Percentiles rank a stretch among this genome's conserved stretches.
phyloP scores from a whole-genome alignment of 2,888 invertebrate species.

The Plemyria rubiginata region DNA sequence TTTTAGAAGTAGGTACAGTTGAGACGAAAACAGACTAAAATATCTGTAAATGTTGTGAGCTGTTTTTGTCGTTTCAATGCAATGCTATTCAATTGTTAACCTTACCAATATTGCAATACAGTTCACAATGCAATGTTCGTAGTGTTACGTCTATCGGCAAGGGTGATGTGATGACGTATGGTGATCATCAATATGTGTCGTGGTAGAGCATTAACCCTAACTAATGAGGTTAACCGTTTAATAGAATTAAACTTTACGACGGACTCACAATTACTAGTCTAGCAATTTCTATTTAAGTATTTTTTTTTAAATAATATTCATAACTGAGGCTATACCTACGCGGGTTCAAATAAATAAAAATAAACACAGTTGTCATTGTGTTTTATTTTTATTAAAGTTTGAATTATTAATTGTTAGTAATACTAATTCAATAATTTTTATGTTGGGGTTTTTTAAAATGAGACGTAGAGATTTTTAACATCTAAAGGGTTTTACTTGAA shows the following conservation, averaged over 20 bases:
- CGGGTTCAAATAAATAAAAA: no score
- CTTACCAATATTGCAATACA: slow-evolving; percentile 11
- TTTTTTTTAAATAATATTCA: no score
- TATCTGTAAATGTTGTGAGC: background rate
- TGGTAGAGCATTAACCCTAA: slow-evolving; percentile 67
- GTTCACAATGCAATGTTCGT: slow-evolving; percentile 9
- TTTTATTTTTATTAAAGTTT: no score
- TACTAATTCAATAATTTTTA: no score
- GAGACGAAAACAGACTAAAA: background rate
- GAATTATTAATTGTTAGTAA: no score
- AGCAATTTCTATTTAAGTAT: no score
- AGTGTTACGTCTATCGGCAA: slow-evolving; percentile 24
- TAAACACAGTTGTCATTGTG: no score
- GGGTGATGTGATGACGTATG: slow-evolving; percentile 75
- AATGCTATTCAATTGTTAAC: slow-evolving; percentile 1
- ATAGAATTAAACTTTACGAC: slow-evolving; percentile 73
- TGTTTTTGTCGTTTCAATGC: background rate
- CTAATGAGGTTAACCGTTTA: slow-evolving; percentile 75
- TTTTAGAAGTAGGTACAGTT: background rate
- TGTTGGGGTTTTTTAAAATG: no score
- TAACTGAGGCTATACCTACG: no score
- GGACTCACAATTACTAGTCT: slow-evolving; percentile 4
- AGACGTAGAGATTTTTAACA: no score
- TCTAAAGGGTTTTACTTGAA: no score
- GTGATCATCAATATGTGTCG: slow-evolving; percentile 74